Evolutionary conservation across 2,113 vertebrate genomes (phyloP), one percentile per base, ranked within the genome.

Genomic region (Helogale parvula): DNA sequence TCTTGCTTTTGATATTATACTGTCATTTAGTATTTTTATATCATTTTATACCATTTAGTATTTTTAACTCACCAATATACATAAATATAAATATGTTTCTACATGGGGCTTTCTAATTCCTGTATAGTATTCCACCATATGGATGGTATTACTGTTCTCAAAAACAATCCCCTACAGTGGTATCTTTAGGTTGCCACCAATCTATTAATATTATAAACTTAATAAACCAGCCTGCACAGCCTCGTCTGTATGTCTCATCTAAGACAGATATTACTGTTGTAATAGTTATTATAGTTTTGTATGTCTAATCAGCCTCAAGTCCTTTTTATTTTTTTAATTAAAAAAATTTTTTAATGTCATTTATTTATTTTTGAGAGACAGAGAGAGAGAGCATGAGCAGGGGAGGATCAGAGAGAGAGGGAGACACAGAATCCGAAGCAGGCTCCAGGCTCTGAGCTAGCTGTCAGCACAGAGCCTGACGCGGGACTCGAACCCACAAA

Each of bases 271-370:
- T 93, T 65, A 38, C 35, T 60, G 65, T 31, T 90, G 63, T 66
- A 90, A 52, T 93, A 65, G 41, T 93, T 90, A 94, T 83, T 52
- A 52, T 68, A 52, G 31, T 91, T 87, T 81, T 86, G 54, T 23
- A 35, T 74, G 21, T 94, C n/a, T 86, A 81, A 81, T 74, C 45
- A 91, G 57, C 16, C 54, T 71, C 33, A 57, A 60, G 57, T 66
- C 19, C 10, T 33, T 84, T 82, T 69, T 50, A 52, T 38, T 33
- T 84, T 82, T 69, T 50, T 41, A 41, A 41, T 41, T 5, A 41
- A 41, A 41, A 41, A 41, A 41, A 5, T 41, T 41, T 41, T 41
- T 5, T 5, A 41, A 41, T 41, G 41, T 41, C 5, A 5, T 41
- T 41, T 41, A 41, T 41, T 41, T 41, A 41, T 41, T 41, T 41